These are phyloP conservation scores for Merluccius polli DNA, from an alignment of 2,797 vertebrate species.

Conservation along the genomic window DNA sequence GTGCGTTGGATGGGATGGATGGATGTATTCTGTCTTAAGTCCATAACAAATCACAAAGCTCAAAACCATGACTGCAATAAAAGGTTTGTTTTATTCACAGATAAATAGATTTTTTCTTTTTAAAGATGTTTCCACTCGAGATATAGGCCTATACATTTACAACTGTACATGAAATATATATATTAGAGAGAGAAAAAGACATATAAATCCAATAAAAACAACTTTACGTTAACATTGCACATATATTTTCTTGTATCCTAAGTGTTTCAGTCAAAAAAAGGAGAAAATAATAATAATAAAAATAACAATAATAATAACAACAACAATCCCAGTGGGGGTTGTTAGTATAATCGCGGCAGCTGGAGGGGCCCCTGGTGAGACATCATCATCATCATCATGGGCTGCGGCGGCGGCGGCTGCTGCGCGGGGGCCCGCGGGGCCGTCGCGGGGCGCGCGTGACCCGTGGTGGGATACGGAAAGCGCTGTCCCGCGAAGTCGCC, in stretches of 20 bases:
- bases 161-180: slow-evolving; percentile 44
- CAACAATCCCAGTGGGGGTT: slow-evolving; percentile 5
- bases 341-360: slow-evolving; percentile 60
- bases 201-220: slow-evolving; percentile 34
- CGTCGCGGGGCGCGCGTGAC: not conserved
- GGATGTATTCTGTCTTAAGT: slow-evolving; percentile 14
- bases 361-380: slow-evolving; percentile 23
- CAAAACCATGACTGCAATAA: slow-evolving; percentile 12
- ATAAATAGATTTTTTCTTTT: slow-evolving; percentile 55
- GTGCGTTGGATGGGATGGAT: not conserved
- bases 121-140: not conserved
- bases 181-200: slow-evolving; percentile 27
- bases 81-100: slow-evolving; percentile 51
- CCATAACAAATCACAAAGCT: not conserved
- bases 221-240: slow-evolving; percentile 41
- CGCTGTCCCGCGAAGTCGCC: slow-evolving; percentile 45
- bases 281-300: no score
- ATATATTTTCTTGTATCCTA: not conserved
- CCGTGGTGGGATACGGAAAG: slow-evolving; percentile 31
- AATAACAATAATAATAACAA: no score
- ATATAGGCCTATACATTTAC: slow-evolving; percentile 29
- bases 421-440: no score
- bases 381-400: no score
- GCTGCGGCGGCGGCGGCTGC: slow-evolving; percentile 42
- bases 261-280: slow-evolving; percentile 44